Percentiles rank a stretch among this genome's conserved stretches.
phyloP scores from a whole-genome alignment of 1,140 invertebrate species.

The Diuraphis noxia region DNA sequence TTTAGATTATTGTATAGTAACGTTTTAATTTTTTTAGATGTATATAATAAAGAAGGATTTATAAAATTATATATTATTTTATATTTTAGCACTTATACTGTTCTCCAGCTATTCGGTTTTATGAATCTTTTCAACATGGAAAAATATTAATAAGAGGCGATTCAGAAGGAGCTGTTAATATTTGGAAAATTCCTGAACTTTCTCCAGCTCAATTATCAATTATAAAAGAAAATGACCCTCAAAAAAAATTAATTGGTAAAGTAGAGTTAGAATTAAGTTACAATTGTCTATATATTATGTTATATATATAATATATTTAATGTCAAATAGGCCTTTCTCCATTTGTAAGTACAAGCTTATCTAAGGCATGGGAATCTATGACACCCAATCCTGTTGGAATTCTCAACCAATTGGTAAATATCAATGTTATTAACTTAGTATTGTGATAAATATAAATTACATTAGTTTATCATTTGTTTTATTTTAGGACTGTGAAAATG shows the following conservation, averaged over 20 bases:
- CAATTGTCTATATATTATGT: not conserved
- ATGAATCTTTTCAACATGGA: slow-evolving; percentile 63
- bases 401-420: slow-evolving; percentile 79
- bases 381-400: slow-evolving; percentile 86
- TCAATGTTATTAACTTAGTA: slow-evolving; percentile 50
- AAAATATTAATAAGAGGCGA: slow-evolving; percentile 84
- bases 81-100: slow-evolving; percentile 77
- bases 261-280: not conserved
- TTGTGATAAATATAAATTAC: slow-evolving; percentile 22
- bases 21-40: no score
- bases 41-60: not conserved
- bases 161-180: slow-evolving; percentile 81
- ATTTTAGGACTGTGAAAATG: slow-evolving; percentile 57
- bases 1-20: not conserved
- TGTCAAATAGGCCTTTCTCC: slow-evolving; percentile 66
- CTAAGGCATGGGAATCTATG: slow-evolving; percentile 83
- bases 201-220: slow-evolving; percentile 70
- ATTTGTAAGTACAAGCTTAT: slow-evolving; percentile 76
- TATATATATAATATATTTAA: no score
- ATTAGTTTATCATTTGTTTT: not conserved
- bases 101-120: slow-evolving; percentile 82
- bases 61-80: not conserved
- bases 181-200: slow-evolving; percentile 87
- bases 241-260: slow-evolving; percentile 57
- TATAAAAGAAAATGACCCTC: slow-evolving; percentile 64